Evolutionary conservation across 2,888 invertebrate genomes (phyloP), one percentile per base, ranked within the genome.

Genomic region (Cataglyphis livida): DNA sequence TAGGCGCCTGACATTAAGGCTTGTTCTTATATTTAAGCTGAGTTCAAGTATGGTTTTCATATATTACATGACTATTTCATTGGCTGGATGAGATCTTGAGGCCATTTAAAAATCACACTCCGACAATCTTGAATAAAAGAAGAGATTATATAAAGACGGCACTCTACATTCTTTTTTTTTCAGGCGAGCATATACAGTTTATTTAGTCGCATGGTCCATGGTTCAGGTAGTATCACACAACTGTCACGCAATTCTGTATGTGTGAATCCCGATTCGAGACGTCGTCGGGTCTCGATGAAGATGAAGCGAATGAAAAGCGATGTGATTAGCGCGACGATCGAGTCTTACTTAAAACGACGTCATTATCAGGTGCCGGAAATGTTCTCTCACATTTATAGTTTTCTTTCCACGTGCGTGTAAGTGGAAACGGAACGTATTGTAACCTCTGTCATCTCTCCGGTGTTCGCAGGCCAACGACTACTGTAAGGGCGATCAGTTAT

Each of bases 271-370:
- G 66, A 3, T 54, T 15, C 25, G 25, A 25, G 62, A n/a, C 25
- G 57, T 57, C 57, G 38, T 1, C 38, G 41, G 59, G 44, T 32
- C 59, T 76, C 32, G 87, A 92, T 92, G 93, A 95, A 95, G 93
- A 95, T 96, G 94, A 97, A 96, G 95, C 96, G 96, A 91, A 95
- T 96, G 84, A 96, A 96, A 95, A 96, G 95, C 94, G 97, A 97
- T 93, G 95, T 96, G 88, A 96, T 97, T 89, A 96, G 96, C 93
- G 96, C 96, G 87, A 96, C 96, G 85, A 95, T 97, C 90, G 95
- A 96, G 91, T 96, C 96, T 85, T 97, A 97, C 95, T 95, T 97
- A 92, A 96, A 97, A 94, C 96, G 96, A 84, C 95, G 97, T 71
- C 96, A 96, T 91, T 97, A 97, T 93, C 96, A 96, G 90, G 96